Evolutionary conservation across 2,888 invertebrate genomes (phyloP), one percentile per base, ranked within the genome.

Genomic region (Lasius fuliginosus): DNA sequence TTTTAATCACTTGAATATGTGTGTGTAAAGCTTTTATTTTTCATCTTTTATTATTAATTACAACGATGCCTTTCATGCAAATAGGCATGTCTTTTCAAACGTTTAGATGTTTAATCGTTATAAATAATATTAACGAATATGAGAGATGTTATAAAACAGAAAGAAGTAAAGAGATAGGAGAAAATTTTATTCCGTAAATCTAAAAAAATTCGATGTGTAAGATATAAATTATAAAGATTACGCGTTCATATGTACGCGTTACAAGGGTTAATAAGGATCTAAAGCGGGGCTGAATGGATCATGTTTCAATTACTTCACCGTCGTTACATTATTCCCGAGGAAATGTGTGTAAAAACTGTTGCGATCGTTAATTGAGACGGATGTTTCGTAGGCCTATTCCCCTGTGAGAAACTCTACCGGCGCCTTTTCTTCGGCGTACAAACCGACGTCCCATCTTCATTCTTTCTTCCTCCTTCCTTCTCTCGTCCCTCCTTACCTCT

Each of bases 371-470:
- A 71, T 82, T 75, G 64, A 65, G 82, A 75, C 74, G 49, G 64
- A 65, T 30, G 76, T 65, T 74, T 82, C 64, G 49, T 74, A 40
- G 64, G 40, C 73, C 67, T 85, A 68, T 85, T 75, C 73, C 68
- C 42, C 64, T 77, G 75, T 46, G 75, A 76, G 77, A 81, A 85
- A 87, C 84, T 81, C 79, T 83, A 85, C 58, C 65, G 56, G 23
- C 56, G 64, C 53, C 74, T 77, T 67, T 83, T 76, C 68, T 76
- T 84, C 73, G 49, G 9, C 40, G 67, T 71, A 74, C 75, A 67
- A 69, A 69, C 60, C 67, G 74, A 49, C 65, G 60, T 81, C 65
- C 67, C 79, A 58, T 68, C 62, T 65, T 65, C 42, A 46, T 60
- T 64, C 69, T 84, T 68, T 73, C 79, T 73, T 65, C n/a, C 49